Evolutionary conservation across 2,113 vertebrate species (phyloP).

Genomic region (Octodon degus): DNA sequence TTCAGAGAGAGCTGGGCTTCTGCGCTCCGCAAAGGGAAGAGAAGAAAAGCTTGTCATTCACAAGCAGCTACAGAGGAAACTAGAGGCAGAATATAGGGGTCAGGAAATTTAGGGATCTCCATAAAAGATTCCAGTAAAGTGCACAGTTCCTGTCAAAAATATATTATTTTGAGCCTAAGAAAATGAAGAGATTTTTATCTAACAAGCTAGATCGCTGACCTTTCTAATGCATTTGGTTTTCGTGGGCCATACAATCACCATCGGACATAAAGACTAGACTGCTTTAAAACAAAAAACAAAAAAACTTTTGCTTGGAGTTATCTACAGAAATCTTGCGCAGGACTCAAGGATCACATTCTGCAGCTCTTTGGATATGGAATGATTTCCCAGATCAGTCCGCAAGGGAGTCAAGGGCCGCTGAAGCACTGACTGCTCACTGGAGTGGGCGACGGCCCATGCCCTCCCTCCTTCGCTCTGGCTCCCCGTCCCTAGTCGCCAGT

Average conservation of each 20-base stretch:
- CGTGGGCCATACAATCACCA: constrained; percentile 86
- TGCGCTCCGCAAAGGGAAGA: constrained; percentile 38
- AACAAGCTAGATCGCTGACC: constrained; percentile 80
- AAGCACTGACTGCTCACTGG: not conserved
- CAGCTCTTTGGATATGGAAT: constrained; percentile 88
- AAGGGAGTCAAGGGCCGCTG: not conserved
- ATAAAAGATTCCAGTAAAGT: constrained; percentile 84
- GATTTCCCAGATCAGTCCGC: constrained; percentile 58
- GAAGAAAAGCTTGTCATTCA: constrained; percentile 72
- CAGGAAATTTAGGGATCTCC: constrained; percentile 69
- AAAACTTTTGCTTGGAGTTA: constrained; percentile 79
- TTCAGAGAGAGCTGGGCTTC: constrained; percentile 78
- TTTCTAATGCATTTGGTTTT: constrained; percentile 88
- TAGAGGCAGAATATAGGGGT: constrained; percentile 76
- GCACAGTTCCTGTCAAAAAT: constrained; percentile 87
- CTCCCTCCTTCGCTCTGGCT: not conserved
- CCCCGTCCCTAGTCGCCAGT: constrained; percentile 82
- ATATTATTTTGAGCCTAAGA: constrained; percentile 85
- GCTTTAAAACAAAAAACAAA: constrained; percentile 35
- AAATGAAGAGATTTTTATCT: constrained; percentile 79
- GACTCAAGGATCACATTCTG: constrained; percentile 83
- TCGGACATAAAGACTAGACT: constrained; percentile 83
- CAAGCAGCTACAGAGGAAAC: constrained; percentile 81
- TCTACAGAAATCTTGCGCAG: constrained; percentile 79
- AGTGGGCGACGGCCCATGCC: not conserved